phyloP scores from a whole-genome alignment of 2,888 invertebrate genomes.

The Pheosia gnoma region DNA sequence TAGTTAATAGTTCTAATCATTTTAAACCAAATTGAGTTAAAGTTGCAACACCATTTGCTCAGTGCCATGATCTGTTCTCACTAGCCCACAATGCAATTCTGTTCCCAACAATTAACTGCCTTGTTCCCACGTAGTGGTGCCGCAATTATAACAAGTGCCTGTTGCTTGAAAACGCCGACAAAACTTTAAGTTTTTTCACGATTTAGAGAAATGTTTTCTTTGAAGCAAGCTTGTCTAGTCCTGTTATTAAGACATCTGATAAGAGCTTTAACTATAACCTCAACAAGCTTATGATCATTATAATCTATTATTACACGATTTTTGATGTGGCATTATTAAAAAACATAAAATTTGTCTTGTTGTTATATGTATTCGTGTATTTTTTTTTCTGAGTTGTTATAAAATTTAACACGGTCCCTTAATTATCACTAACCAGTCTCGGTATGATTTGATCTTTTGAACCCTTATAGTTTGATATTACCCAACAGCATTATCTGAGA shows the following conservation, averaged over 20 bases:
- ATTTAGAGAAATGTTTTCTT: conserved; percentile 37
- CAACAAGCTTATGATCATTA: no score
- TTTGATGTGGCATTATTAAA: no score
- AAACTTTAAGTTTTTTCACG: conserved; percentile 34
- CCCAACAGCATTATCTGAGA: background rate
- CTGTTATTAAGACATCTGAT: background rate
- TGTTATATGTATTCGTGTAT: no score
- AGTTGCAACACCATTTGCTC: conserved; percentile 33
- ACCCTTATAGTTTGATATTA: background rate
- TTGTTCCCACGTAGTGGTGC: conserved; percentile 34
- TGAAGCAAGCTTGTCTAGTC: background rate
- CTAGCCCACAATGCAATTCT: conserved; percentile 30
- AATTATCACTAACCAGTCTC: no score
- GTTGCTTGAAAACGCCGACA: conserved; percentile 25
- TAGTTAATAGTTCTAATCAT: conserved; percentile 15
- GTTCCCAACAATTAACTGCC: conserved; percentile 43
- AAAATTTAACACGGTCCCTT: no score
- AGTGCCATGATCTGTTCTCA: conserved; percentile 37
- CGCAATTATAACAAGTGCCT: conserved; percentile 38
- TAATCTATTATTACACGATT: no score
- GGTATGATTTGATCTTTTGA: background rate
- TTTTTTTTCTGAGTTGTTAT: no score
- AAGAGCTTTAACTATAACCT: background rate
- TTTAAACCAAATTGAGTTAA: conserved; percentile 22
- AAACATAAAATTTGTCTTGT: no score